Percentiles rank a stretch among this genome's conserved stretches.
phyloP scores from a whole-genome alignment of 35 echinoderm and acorn worm genomes.

The Apostichopus japonicus region DNA sequence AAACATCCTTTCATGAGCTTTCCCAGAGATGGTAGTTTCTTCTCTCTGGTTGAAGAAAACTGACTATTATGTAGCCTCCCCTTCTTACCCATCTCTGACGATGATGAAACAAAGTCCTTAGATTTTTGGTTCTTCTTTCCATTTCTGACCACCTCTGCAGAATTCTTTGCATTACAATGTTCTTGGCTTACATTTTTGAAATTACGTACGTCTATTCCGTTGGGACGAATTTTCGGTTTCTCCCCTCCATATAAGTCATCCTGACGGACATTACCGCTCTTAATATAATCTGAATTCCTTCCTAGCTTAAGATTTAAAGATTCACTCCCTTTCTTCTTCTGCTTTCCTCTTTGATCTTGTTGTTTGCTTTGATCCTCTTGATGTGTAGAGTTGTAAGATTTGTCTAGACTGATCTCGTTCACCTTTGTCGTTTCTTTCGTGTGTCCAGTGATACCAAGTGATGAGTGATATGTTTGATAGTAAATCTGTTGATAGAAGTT shows the following conservation, averaged over 20 bases:
- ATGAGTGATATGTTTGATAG: neutral
- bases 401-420: neutral
- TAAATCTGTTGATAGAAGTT: constrained; percentile 20
- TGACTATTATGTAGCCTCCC: neutral
- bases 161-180: too few species aligned
- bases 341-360: neutral
- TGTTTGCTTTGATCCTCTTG: neutral
- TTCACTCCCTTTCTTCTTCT: neutral
- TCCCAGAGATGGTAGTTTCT: neutral
- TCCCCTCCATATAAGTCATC: neutral
- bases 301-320: neutral
- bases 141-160: neutral
- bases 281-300: neutral
- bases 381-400: neutral
- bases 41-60: neutral
- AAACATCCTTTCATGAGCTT: neutral
- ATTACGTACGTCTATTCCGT: too few species aligned
- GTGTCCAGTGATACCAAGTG: neutral
- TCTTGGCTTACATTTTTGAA: too few species aligned
- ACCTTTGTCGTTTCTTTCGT: neutral
- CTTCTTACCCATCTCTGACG: too few species aligned
- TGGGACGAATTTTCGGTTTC: too few species aligned
- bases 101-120: too few species aligned
- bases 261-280: neutral
- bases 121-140: neutral